Evolutionary conservation across 2,888 invertebrate genomes (phyloP), one percentile per base, ranked within the genome.

Genomic region (Hydraecia micacea): DNA sequence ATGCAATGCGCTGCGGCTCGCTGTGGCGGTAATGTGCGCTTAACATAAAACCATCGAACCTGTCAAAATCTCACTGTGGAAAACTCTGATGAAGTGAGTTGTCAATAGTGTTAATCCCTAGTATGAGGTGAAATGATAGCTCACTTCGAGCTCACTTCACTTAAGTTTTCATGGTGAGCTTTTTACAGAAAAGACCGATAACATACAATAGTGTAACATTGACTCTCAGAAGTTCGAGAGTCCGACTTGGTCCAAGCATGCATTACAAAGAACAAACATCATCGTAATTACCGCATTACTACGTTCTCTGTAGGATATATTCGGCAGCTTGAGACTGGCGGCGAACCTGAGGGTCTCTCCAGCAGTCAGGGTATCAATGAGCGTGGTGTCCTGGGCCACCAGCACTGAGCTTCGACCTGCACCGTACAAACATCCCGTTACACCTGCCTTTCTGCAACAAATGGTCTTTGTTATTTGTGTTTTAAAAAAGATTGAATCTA

Each of bases 261-360:
- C 18, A 62, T 39, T 39, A 77, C 39, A 36, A 46, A 68, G 13
- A 42, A 73, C 4, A 62, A 42, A 18, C n/a, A 2, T 21, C 0
- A 25, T 28, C 8, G 46, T 66, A 81, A 87, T 90, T 89, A 96
- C 96, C 86, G 92, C 92, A 75, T 93, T 90, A 18, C 74, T 83
- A 36, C 94, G 91, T 73, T 96, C 96, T 81, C 91, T 87, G 11
- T 85, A 75, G 6, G 89, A 89, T 0, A 90, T 86, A 25, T 91
- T 91, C 0, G 97, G 95, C 72, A 99, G 97, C 94, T 99, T 99
- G 2, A 99, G 97, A 88, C 98, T 98, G 0, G 98, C 98, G 0
- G 99, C 98, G 81, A 99, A 98, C 89, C 97, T 97, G 97, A 99
- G 98, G 0, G 98, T 98, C 95, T 99, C 99, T 72, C 97, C 97